phyloP scores from a whole-genome alignment of 2,797 vertebrate species.

The Lindbergichthys nudifrons region DNA sequence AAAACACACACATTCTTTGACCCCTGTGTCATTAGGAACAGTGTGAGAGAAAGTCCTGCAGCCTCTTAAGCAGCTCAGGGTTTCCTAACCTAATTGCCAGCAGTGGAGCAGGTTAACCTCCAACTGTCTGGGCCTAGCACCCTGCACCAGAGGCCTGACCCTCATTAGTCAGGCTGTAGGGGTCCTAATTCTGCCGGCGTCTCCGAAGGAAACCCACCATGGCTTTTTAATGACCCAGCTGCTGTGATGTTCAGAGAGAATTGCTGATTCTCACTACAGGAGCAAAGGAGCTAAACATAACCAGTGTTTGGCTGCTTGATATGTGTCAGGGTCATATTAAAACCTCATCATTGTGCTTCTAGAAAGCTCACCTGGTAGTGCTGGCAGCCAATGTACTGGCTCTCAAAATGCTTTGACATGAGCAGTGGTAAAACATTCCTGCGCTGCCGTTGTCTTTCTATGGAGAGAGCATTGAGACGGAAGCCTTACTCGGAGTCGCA shows the following conservation, averaged over 20 bases:
- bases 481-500: no score
- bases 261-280: background rate
- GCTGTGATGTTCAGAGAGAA: conserved; percentile 34
- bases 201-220: conserved; percentile 9
- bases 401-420: no score
- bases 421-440: no score
- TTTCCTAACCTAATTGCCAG: conserved; percentile 57
- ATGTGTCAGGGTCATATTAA: conserved; percentile 23
- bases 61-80: conserved; percentile 48
- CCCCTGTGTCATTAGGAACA: conserved; percentile 57
- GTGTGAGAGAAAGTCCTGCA: conserved; percentile 29
- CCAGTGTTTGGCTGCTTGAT: conserved; percentile 17
- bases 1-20: conserved; percentile 56
- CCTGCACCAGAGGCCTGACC: conserved; percentile 68
- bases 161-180: conserved; percentile 70
- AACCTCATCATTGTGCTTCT: background rate
- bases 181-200: conserved; percentile 9
- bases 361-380: no score
- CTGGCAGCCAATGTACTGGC: no score
- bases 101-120: conserved; percentile 52
- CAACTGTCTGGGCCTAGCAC: conserved; percentile 41
- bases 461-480: no score
- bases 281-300: conserved; percentile 21
- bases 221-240: conserved; percentile 66
- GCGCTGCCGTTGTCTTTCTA: no score